Evolutionary conservation across 1,140 invertebrate species (phyloP).

Genomic region (Harpegnathos saltator): DNA sequence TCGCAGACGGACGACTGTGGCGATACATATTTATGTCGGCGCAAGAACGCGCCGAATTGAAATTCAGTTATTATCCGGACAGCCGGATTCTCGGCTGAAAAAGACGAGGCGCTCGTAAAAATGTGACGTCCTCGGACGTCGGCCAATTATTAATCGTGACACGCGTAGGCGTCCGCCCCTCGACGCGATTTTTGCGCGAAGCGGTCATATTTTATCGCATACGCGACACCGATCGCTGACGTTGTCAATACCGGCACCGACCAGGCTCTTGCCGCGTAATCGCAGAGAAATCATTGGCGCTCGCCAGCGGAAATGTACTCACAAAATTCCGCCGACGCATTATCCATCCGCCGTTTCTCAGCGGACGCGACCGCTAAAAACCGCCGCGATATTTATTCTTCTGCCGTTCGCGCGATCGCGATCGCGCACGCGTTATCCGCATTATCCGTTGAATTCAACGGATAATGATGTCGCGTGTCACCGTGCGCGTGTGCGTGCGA

Average conservation of each 20-base stretch:
- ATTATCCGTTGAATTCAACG: slow-evolving; percentile 27
- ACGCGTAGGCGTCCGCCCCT: background rate
- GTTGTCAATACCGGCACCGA: background rate
- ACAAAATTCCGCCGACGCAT: slow-evolving; percentile 4
- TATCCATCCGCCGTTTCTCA: slow-evolving; percentile 1
- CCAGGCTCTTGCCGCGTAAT: too few relatives aligned
- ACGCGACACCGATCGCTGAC: background rate
- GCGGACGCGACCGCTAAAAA: slow-evolving; percentile 13
- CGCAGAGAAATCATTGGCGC: background rate
- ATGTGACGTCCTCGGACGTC: background rate
- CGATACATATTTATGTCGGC: slow-evolving; percentile 11
- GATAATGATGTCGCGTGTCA: slow-evolving; percentile 48
- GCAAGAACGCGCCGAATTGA: background rate
- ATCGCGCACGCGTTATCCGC: slow-evolving; percentile 6
- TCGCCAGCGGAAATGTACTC: background rate
- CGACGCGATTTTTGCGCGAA: background rate
- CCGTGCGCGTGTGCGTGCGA: background rate
- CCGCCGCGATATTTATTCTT: slow-evolving; percentile 10
- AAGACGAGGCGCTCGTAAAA: background rate
- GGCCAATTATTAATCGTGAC: slow-evolving; percentile 15
- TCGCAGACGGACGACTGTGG: background rate
- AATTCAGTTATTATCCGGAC: background rate
- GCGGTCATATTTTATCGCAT: background rate
- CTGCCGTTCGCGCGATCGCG: background rate
- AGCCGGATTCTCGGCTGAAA: background rate